Evolutionary conservation across 2,797 vertebrate genomes (phyloP), one percentile per base, ranked within the genome.

Genomic region (Chrysocyon brachyurus): DNA sequence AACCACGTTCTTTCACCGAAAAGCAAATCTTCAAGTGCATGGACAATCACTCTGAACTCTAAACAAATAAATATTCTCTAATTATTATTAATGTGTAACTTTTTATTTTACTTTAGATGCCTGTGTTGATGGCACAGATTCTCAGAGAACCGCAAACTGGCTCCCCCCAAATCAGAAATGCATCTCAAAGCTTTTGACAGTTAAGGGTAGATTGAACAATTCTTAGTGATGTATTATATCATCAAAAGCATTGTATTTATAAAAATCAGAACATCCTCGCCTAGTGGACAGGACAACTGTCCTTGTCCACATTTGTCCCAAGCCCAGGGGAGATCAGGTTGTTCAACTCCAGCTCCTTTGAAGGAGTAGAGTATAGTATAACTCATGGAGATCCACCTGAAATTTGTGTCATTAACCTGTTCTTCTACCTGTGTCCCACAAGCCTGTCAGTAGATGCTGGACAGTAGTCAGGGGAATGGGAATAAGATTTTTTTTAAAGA

Each of bases 141-240:
- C 68, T 96, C 63, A 94, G 40, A 49, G 79, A 93, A 28, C 14
- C 28, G 14, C 6, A 1, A 56, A 22, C 17, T 12, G 4, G 4
- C 21, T 77, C 31, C 36, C 9, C 1, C 1, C 7, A 54, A 75
- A 49, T 4, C 11, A 59, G 31, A 59, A 89, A 70, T 73, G 5
- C n/a, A 52, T 73, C 66, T 87, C 54, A 82, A 82, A 77, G 36
- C 59, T 96, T 87, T 94, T 81, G 96, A 86, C 15, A 90, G 40
- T 61, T 3, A 46, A 68, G 56, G 22, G 10, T 75, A 92, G 19
- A 94, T 56, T 56, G 66, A 92, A 66, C 36, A 88, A 40, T 92
- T 73, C 63, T 90, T 77, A 75, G 17, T 93, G 52, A 70, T 82
- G 11, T 85, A 15, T 54, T 84, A 10, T 36, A 61, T 40, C 21